Evolutionary conservation across 1,140 invertebrate genomes (phyloP).

Genomic region (Lycorma delicatula): DNA sequence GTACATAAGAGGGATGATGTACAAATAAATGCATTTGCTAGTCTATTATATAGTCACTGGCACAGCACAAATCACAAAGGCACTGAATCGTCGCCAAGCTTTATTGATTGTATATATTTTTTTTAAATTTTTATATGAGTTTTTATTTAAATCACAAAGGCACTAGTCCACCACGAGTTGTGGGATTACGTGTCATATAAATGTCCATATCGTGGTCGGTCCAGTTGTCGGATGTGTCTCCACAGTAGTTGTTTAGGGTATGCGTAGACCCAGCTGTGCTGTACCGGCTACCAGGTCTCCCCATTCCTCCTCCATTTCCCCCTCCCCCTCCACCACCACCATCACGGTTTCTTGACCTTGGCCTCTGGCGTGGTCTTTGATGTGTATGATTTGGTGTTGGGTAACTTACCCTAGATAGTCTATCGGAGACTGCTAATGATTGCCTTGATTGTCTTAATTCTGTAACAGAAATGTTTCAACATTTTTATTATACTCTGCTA

Average conservation of each 20-base stretch:
- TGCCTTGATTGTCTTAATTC: constrained; percentile 74
- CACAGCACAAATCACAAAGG: no score
- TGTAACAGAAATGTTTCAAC: constrained; percentile 36
- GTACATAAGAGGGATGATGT: no score
- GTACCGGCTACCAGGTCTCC: constrained; percentile 41
- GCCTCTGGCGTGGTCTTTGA: constrained; percentile 55
- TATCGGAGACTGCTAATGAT: constrained; percentile 67
- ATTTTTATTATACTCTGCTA: background rate
- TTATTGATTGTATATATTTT: no score
- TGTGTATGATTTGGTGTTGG: constrained; percentile 40
- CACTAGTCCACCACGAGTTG: constrained; percentile 71
- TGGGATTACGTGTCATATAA: constrained; percentile 85
- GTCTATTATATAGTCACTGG: no score
- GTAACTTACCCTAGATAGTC: constrained; percentile 60
- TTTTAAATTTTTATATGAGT: no score
- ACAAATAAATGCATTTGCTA: no score
- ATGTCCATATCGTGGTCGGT: constrained; percentile 94
- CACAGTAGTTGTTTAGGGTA: constrained; percentile 70
- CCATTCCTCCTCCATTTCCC: constrained; percentile 30
- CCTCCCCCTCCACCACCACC: constrained; percentile 17
- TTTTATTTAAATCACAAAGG: constrained; percentile 41
- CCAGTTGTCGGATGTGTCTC: constrained; percentile 82
- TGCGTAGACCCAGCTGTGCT: constrained; percentile 63
- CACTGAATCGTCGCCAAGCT: no score
- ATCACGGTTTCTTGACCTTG: constrained; percentile 45